Evolutionary conservation across 2,888 invertebrate genomes (phyloP).

Genomic region (Ichneumoninae sp.): DNA sequence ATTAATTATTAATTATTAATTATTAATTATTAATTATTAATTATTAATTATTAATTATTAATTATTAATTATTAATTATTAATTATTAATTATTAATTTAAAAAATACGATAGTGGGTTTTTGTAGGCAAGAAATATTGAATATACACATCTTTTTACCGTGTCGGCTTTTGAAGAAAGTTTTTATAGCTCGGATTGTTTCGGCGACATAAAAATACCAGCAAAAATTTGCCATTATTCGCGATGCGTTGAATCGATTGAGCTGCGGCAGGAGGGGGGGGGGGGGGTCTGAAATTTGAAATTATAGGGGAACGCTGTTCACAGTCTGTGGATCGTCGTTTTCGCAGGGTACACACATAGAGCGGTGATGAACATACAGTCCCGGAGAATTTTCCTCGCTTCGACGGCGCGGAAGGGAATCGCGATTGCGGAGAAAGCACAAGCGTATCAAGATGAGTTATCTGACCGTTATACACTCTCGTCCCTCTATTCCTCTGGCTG

Average conservation of each 20-base stretch:
- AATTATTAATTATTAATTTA: too few species aligned
- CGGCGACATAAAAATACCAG: not conserved
- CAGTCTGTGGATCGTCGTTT: slow-evolving; percentile 59
- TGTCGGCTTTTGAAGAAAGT: not conserved
- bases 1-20: too few species aligned
- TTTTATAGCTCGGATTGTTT: not conserved
- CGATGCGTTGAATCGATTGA: slow-evolving; percentile 5
- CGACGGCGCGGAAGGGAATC: slow-evolving; percentile 69
- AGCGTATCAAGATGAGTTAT: slow-evolving; percentile 72
- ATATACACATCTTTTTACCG: too few species aligned
- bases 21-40: too few species aligned
- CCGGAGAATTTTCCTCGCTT: slow-evolving; percentile 51
- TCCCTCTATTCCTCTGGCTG: slow-evolving; percentile 14
- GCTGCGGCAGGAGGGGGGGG: not conserved
- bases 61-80: too few species aligned
- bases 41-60: too few species aligned
- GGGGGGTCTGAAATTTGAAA: slow-evolving; percentile 7
- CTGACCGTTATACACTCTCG: slow-evolving; percentile 61
- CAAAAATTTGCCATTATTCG: slow-evolving; percentile 47
- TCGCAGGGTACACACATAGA: slow-evolving; percentile 38
- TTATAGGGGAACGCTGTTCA: not conserved
- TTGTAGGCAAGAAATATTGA: too few species aligned
- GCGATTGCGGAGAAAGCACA: slow-evolving; percentile 61
- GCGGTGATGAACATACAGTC: slow-evolving; percentile 12
- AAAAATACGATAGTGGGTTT: too few species aligned